Conservation (phyloP, 35 echinoderm and acorn worm genomes). For the Ophioderma brevispina region DNA sequence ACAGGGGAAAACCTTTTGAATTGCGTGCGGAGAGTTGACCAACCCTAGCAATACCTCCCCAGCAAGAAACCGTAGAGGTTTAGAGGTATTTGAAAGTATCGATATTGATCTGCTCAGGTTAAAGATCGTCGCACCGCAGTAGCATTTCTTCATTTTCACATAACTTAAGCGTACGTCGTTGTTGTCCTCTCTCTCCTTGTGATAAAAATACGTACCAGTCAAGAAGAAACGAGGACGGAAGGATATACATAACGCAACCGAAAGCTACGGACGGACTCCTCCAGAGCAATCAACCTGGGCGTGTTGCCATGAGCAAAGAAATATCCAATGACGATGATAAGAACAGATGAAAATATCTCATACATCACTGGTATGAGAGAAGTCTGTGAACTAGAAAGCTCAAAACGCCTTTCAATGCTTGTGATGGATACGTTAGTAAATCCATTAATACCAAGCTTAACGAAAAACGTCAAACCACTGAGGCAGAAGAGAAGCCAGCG, state of each 20-base stretch:
- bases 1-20: no score
- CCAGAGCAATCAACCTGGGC: not conserved
- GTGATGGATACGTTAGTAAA: constrained; percentile 10
- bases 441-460: constrained; percentile 25
- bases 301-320: not conserved
- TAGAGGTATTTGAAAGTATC: no score
- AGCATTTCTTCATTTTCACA: no score
- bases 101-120: no score
- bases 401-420: constrained; percentile 21
- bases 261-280: not conserved
- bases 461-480: not conserved
- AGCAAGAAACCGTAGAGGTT: no score
- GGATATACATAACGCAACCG: not conserved
- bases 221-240: no score
- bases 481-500: constrained; percentile 20
- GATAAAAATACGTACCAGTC: no score
- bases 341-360: not conserved
- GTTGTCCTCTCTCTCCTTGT: no score
- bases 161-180: no score
- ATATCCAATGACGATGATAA: constrained; percentile 1
- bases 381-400: constrained; percentile 10
- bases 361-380: constrained; percentile 9
- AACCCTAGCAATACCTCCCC: no score
- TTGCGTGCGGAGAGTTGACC: no score
- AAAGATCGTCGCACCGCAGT: no score